Evolutionary conservation across 2,113 vertebrate genomes (phyloP).

Genomic region (Mus spicilegus): DNA sequence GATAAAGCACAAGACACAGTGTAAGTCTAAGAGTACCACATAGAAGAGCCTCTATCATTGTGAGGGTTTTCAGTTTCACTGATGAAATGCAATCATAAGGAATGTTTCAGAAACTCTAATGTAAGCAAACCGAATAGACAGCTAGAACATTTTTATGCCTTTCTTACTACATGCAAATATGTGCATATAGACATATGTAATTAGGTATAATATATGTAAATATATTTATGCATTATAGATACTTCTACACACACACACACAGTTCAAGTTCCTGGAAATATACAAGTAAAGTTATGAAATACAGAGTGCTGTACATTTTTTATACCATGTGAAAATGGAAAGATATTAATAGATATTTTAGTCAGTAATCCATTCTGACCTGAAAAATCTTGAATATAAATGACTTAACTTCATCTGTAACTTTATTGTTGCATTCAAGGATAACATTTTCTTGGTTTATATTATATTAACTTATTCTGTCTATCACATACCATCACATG

Average conservation of each 20-base stretch:
- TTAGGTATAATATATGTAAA: not conserved
- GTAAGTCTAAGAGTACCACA: rapidly evolving
- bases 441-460: slow-evolving; percentile 11
- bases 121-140: not conserved
- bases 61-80: not conserved
- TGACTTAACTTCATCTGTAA: not conserved
- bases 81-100: not conserved
- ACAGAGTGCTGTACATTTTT: not conserved
- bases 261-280: not conserved
- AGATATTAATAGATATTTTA: not conserved
- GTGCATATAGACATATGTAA: not conserved
- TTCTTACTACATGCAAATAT: not conserved
- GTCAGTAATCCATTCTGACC: not conserved
- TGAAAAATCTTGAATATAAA: slow-evolving; percentile 5
- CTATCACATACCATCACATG: not conserved
- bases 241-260: not conserved
- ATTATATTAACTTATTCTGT: not conserved
- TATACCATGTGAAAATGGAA: not conserved
- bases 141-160: not conserved
- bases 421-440: slow-evolving; percentile 13
- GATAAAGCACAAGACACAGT: not conserved
- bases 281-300: not conserved
- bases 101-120: not conserved
- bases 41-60: not conserved
- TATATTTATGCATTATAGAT: not conserved